Base-by-base conservation (phyloP, 2,888 invertebrate species). In the Lasioglossum zephyrum region DNA sequence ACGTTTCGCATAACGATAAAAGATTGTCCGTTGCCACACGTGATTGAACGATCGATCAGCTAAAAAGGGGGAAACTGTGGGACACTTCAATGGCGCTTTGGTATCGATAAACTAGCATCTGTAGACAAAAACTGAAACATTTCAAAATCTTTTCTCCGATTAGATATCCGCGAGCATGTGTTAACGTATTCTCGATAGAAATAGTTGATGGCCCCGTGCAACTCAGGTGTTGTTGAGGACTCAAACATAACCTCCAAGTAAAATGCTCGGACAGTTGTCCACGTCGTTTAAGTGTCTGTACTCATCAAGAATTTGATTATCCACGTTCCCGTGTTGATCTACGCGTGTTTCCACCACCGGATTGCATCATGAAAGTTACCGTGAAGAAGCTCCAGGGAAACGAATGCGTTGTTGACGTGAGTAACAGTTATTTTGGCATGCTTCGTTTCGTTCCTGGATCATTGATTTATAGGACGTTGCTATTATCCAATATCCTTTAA, bases 301-400 rank as follows among this genome's bases (percentile, higher is more conserved):
- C 44, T 41, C 82, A 60, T 79, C 60, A 88, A 73, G 82, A 84
- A 89, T 90, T 89, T 90, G 87, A 88, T 88, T 87, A 53, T 78
- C 72, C 73, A 75, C 82, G 57, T 22, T 31, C 36, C 76, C 57
- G 60, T 75, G 31, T 74, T 73, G 47, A 49, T 75, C 60, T 41
- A n/a, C 75, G 57, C 18, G 77, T 79, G 44, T 70, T 53, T 16
- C 73, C 26, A 26, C 69, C 57, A 80, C 69, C 66, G 70, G 41
- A 39, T 66, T 63, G 73, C 91, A 95, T 91, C 93, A 97, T 98
- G 97, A 97, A 97, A 95, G 95, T 98, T 87, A 96, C 96, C 91
- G 96, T 98, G 78, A 98, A 97, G 95, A 96, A 97, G 92, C 95
- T 98, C 66, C 97, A 97, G 95, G 97, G 97, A 63, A 96, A 96